Evolutionary conservation across 2,797 vertebrate species (phyloP).

Genomic region (Anguilla megastoma): DNA sequence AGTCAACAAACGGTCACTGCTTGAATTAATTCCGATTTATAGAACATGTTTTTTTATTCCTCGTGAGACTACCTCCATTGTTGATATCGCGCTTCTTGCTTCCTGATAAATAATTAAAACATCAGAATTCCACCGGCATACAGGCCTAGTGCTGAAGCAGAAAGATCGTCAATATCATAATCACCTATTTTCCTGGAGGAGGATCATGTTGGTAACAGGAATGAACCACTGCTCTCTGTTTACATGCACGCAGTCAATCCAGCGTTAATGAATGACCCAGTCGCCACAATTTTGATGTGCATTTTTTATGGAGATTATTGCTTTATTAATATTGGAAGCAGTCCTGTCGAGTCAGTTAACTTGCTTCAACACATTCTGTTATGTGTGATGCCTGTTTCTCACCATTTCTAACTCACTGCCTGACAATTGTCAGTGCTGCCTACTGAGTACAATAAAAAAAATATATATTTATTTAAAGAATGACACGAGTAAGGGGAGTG

Average conservation of each 20-base stretch:
- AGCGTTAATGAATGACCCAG: not conserved
- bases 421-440: not conserved
- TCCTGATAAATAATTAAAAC: not conserved
- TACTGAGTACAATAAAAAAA: not conserved
- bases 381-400: not conserved
- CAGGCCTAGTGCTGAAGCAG: not conserved
- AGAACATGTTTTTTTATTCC: not conserved
- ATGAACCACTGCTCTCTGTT: not conserved
- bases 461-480: not conserved
- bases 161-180: not conserved
- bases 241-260: not conserved
- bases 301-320: not conserved
- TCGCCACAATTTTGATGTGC: not conserved
- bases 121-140: not conserved
- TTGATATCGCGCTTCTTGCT: not conserved
- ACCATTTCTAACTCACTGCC: not conserved
- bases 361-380: not conserved
- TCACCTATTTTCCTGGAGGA: not conserved
- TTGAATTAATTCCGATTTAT: not conserved
- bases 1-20: not conserved
- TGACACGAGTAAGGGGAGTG: not conserved
- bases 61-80: not conserved
- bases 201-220: not conserved
- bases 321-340: not conserved
- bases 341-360: not conserved